Base-by-base conservation (phyloP, 2,797 vertebrate species). In the Podargus strigoides region DNA sequence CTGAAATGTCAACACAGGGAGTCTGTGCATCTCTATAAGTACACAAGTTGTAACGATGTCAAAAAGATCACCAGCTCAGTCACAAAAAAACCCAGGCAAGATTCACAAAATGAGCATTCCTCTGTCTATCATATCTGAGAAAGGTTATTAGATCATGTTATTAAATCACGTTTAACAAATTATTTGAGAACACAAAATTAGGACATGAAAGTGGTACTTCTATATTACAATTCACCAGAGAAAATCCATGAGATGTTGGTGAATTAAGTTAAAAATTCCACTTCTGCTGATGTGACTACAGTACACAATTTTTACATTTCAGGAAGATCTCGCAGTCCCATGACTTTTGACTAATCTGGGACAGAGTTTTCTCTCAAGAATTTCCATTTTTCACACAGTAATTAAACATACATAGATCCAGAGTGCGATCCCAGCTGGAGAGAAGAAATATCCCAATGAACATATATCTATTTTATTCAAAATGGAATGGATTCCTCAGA, bases 281-380 rank as follows among this genome's bases (percentile, higher is more conserved):
- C 30, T 9, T 79, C 14, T 83, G 15, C 7, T 47, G 14, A 6
- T 1, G 8, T 56, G 27, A 59, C n/a, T 85, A 26, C 2, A 34
- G 6, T 52, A 37, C 28, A 41, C 5, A 63, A 7, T 50, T 73
- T 73, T n/a, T 74, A 47, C 24, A 67, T 72, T 92, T 92, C 39
- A 96, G 50, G 36, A 89, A 81, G 14, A 72, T 60, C 4, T 22
- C 85, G 8, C 5, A 82, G 22, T 92, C 78, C 64, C 78, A 85
- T 12, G 50, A 58, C 19, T 85, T 89, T 73, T 72, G 10, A 58
- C 42, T 92, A 79, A 94, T 76, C 56, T 92, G 78, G 47, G 68
- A 76, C 63, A 69, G 42, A 78, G 2, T 79, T 94, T 89, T 87
- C 85, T 94, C 78, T 16, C 13, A 76, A 92, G 84, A 53, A 89